Evolutionary conservation across 2,797 vertebrate genomes (phyloP).

Genomic region (Protosalanx chinensis): DNA sequence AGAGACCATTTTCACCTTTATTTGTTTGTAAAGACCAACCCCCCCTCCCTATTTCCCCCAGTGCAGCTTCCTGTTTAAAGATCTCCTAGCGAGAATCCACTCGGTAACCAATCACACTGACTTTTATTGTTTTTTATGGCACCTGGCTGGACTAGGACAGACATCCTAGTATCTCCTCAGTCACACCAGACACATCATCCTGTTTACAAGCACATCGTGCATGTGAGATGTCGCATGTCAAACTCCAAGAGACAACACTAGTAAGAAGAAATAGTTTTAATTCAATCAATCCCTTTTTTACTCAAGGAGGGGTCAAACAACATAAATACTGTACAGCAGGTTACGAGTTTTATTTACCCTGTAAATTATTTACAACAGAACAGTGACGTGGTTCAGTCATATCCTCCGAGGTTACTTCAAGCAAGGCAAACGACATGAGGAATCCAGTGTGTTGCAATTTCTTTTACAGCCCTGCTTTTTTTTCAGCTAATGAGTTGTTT

Average conservation of each 20-base stretch:
- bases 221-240: not conserved
- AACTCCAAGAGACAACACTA: not conserved
- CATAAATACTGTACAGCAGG: constrained; percentile 49
- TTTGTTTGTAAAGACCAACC: too few relatives aligned
- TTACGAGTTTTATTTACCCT: constrained; percentile 22
- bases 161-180: not conserved
- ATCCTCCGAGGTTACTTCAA: constrained; percentile 33
- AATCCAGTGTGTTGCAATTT: constrained; percentile 56
- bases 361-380: constrained; percentile 36
- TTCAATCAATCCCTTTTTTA: constrained; percentile 24
- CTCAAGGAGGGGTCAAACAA: constrained; percentile 25
- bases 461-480: constrained; percentile 20
- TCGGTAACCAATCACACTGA: not conserved
- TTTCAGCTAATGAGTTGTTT: constrained; percentile 45
- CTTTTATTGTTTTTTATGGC: not conserved
- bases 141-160: not conserved
- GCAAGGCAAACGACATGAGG: constrained; percentile 28
- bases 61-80: constrained; percentile 16
- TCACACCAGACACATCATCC: not conserved
- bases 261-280: constrained; percentile 18
- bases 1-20: too few relatives aligned
- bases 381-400: constrained; percentile 9
- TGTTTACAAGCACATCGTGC: constrained; percentile 12
- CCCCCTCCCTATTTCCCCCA: not conserved
- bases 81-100: not conserved